Conservation (phyloP, 2,797 vertebrate species). For the Hephaestus fuliginosus region DNA sequence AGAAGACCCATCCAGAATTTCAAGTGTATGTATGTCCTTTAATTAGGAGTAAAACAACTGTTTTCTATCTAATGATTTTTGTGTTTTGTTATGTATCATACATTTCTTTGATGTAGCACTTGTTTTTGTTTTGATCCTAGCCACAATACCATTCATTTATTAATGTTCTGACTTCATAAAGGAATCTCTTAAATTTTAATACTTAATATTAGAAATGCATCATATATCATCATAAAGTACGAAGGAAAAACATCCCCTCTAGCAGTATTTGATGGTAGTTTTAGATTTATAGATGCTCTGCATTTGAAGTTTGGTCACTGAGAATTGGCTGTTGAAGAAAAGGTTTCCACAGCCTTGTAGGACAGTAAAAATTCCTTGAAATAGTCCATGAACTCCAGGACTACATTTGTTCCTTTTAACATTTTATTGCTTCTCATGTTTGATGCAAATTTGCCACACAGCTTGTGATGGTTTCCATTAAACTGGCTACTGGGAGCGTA, state of each 20-base stretch:
- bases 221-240: not conserved
- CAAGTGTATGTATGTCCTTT: not conserved
- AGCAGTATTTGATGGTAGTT: not conserved
- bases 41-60: too few species aligned
- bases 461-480: conserved; percentile 16
- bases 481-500: not conserved
- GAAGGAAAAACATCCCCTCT: not conserved
- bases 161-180: not conserved
- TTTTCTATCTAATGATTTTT: not conserved
- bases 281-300: conserved; percentile 17
- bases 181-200: not conserved
- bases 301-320: not conserved
- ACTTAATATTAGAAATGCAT: not conserved
- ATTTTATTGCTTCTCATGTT: conserved; percentile 31
- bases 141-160: not conserved
- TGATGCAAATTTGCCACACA: conserved; percentile 6
- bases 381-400: not conserved
- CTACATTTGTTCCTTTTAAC: conserved; percentile 19
- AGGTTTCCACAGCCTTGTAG: conserved; percentile 1
- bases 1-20: not conserved
- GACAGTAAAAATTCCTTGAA: not conserved
- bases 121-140: not conserved
- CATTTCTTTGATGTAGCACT: conserved; percentile 3
- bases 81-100: not conserved
- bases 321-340: not conserved